Base-by-base conservation (phyloP, 2,797 vertebrate species). In the Gila robusta region DNA sequence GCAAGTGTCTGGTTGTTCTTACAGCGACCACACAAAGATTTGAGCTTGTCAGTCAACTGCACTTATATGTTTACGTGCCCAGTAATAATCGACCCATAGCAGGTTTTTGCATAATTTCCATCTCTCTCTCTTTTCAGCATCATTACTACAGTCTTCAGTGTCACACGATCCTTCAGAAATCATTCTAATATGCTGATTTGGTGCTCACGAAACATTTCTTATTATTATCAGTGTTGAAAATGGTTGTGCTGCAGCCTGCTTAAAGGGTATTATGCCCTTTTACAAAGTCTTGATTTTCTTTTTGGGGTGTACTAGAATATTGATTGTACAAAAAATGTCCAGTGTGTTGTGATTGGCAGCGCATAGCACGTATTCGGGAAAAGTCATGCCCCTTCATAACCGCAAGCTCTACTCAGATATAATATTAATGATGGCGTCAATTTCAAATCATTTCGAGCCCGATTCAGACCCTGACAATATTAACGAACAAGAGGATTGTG, bases 1-100 rank as follows among this genome's bases (percentile, higher is more conserved):
- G 83, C 89, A 69, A 89, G 84, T 81, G 88, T 72, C 86, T 89
- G 87, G 84, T 82, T 84, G 84, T 79, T 86, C 83, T 67, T 81
- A 86, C 19, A 17, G 23, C 88, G 87, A 86, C 87, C 83, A 84
- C 81, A 87, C 88, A 87, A 78, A 41, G 69, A 54, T 83, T 83
- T 72, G 41, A 71, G 70, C 73, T 83, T 59, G 12, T 71, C 49
- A 39, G 73, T 32, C 28, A 62, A 11, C 23, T 41, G 23, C 4
- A 62, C 35, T 9, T 17, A 6, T 19, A 28, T 26, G n/a, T 62
- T 62, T 41, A 41, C 8, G 7, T 26, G 14, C 1, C 8, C 23
- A 28, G n/a, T 62, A 41, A 17, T 41, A 62, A 79, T 39, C 4
- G 0, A 59, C 37, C 23, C 54, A 39, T 77, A 16, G n/a, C 0